phyloP scores from a whole-genome alignment of 2,113 vertebrate species.

The Rhagologus leucostigma region DNA sequence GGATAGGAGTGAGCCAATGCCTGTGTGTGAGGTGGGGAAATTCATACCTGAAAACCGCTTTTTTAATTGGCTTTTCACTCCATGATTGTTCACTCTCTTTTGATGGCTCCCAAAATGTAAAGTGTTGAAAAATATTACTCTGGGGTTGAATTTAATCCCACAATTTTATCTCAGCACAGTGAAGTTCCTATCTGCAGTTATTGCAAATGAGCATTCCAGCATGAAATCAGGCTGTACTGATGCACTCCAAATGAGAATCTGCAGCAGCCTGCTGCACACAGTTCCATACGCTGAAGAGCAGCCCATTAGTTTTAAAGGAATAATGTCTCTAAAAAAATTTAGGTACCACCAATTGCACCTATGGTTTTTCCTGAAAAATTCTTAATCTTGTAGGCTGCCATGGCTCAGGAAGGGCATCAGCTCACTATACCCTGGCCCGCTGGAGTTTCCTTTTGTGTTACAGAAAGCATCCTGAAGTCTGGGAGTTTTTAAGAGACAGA shows the following conservation, averaged over 20 bases:
- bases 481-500: neutral
- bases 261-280: neutral
- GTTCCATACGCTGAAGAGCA: neutral
- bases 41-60: neutral
- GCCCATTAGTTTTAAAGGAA: neutral
- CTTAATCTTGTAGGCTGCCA: neutral
- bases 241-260: neutral
- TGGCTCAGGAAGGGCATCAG: neutral
- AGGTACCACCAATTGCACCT: neutral
- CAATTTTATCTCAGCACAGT: neutral
- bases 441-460: neutral
- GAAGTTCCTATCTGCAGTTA: neutral
- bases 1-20: neutral
- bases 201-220: neutral
- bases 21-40: neutral
- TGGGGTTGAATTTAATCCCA: neutral
- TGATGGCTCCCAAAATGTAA: neutral
- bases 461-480: neutral
- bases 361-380: neutral
- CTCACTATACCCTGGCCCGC: neutral
- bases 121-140: neutral
- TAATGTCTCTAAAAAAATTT: neutral
- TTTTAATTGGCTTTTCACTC: neutral
- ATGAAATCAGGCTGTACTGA: neutral
- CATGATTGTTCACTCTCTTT: neutral